Conservation (phyloP, 2,113 vertebrate species). For the Zosterops borbonicus region DNA sequence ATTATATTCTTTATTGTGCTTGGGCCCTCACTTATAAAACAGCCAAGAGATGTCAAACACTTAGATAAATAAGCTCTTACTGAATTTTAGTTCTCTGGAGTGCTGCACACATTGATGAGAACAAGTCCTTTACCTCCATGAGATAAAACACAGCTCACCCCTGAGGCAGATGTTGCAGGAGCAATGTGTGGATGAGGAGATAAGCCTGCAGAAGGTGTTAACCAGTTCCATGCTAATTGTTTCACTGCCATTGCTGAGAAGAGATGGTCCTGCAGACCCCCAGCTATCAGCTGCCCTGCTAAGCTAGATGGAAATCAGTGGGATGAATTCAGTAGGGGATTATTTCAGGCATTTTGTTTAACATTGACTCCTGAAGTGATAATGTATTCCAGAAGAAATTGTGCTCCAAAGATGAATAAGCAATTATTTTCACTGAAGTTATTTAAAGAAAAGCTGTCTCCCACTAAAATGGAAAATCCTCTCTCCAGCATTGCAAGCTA, state of each 20-base stretch:
- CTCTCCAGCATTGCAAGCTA: not conserved
- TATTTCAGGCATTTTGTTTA: not conserved
- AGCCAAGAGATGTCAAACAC: not conserved
- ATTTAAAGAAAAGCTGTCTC: not conserved
- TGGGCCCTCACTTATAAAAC: not conserved
- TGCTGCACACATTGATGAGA: not conserved
- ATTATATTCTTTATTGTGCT: not conserved
- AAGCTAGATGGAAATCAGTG: not conserved
- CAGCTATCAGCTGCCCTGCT: not conserved
- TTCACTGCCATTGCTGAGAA: not conserved
- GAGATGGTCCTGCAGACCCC: not conserved
- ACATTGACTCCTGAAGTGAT: not conserved
- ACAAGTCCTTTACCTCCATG: not conserved
- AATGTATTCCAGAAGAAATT: not conserved
- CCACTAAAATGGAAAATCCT: not conserved
- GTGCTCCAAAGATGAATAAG: not conserved
- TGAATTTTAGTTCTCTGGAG: not conserved
- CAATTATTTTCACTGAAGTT: not conserved
- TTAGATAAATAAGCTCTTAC: not conserved
- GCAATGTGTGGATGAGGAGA: not conserved
- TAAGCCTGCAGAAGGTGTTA: not conserved
- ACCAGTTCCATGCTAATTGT: not conserved
- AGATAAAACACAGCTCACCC: not conserved
- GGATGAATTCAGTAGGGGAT: not conserved
- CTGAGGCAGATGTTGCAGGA: not conserved